These are phyloP conservation scores for Coregonus suidteri DNA, from an alignment of 2,797 vertebrate genomes.

Conservation along the genomic window DNA sequence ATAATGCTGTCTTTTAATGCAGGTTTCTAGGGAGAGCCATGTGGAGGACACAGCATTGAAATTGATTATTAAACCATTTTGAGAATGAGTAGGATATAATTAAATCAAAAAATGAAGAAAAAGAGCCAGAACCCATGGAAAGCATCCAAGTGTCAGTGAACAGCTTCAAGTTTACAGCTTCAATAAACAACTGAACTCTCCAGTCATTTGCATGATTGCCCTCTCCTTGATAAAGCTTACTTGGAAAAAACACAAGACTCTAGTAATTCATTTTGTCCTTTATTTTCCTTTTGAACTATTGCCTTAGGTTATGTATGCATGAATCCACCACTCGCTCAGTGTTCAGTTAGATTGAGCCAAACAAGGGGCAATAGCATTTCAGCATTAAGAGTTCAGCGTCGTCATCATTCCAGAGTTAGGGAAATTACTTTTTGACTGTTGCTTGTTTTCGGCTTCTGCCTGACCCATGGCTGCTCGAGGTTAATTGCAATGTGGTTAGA, in stretches of 20 bases:
- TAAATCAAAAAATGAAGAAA: not conserved
- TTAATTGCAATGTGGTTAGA: slow-evolving; percentile 75
- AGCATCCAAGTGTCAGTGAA: slow-evolving; percentile 20
- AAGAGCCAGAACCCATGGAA: not conserved
- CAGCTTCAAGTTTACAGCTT: slow-evolving; percentile 18
- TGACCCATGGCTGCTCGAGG: slow-evolving; percentile 61
- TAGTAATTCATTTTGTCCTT: slow-evolving; percentile 37
- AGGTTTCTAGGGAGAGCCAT: not conserved
- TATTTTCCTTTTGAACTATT: slow-evolving; percentile 48
- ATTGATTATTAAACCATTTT: slow-evolving; percentile 27
- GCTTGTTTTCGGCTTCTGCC: slow-evolving; percentile 34
- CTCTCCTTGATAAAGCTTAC: slow-evolving; percentile 25
- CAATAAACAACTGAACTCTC: slow-evolving; percentile 16
- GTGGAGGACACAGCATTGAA: slow-evolving; percentile 23
- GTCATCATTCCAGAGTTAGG: slow-evolving; percentile 57
- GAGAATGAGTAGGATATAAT: slow-evolving; percentile 10
- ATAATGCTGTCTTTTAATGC: not conserved
- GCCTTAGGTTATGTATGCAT: slow-evolving; percentile 40
- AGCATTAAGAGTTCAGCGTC: slow-evolving; percentile 54
- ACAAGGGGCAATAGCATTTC: slow-evolving; percentile 42
- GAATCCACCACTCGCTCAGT: slow-evolving; percentile 39
- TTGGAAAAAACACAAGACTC: slow-evolving; percentile 5
- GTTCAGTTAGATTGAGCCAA: slow-evolving; percentile 40
- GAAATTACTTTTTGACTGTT: slow-evolving; percentile 57
- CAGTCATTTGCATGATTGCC: slow-evolving; percentile 2